Evolutionary conservation across 2,797 vertebrate species (phyloP).

Genomic region (Natrix natrix): DNA sequence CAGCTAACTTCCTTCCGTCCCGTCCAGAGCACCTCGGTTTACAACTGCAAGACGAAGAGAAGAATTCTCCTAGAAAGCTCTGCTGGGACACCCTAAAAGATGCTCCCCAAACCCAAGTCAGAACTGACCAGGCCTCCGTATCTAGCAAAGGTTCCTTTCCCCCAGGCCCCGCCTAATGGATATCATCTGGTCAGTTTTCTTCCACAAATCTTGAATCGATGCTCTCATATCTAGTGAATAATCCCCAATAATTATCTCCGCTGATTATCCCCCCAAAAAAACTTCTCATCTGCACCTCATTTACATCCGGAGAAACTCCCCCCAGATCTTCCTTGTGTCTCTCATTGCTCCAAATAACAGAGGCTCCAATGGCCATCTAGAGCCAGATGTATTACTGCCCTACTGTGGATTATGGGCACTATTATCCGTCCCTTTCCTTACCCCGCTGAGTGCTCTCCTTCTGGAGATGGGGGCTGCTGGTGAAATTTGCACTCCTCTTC

Average conservation of each 20-base stretch:
- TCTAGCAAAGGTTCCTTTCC: not conserved
- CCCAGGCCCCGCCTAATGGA: not conserved
- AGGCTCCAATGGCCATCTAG: not conserved
- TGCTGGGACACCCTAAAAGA: not conserved
- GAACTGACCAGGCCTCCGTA: not conserved
- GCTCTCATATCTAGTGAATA: too few species aligned
- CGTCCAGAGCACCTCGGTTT: not conserved
- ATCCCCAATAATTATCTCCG: not conserved
- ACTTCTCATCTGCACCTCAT: not conserved
- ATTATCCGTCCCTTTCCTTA: not conserved
- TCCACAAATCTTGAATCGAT: not conserved
- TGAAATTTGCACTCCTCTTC: too few species aligned
- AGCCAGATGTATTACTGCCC: not conserved
- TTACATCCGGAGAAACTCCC: not conserved
- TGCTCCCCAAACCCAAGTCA: not conserved
- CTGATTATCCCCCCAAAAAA: not conserved
- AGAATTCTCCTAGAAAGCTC: not conserved
- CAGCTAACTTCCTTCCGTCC: not conserved
- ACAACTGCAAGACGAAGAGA: not conserved
- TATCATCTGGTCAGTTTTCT: not conserved
- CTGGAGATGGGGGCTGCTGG: not conserved
- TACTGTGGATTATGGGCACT: not conserved
- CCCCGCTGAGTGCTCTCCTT: not conserved
- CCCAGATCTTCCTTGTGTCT: not conserved
- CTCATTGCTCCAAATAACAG: not conserved